Conservation (phyloP, 1,140 invertebrate species). For the Kradibia gibbosae region DNA sequence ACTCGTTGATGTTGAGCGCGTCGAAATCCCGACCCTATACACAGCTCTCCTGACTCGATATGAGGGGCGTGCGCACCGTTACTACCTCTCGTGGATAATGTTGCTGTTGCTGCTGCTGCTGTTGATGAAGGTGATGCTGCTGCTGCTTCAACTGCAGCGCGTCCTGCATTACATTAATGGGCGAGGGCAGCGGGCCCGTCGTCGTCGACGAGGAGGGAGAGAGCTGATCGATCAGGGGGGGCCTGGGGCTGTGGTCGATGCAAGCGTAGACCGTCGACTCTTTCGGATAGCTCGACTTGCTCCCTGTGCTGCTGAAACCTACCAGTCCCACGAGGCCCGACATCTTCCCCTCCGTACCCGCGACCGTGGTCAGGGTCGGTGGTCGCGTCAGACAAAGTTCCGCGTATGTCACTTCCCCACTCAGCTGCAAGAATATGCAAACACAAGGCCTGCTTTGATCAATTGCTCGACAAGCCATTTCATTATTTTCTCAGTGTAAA, state of each 20-base stretch:
- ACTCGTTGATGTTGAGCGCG: constrained; percentile 72
- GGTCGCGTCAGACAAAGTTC: constrained; percentile 77
- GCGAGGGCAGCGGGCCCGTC: constrained; percentile 58
- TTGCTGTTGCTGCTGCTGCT: constrained; percentile 44
- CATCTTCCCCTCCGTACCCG: constrained; percentile 71
- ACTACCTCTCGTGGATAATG: constrained; percentile 80
- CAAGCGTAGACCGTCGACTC: constrained; percentile 80
- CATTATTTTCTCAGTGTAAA: not conserved
- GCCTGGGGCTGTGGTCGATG: constrained; percentile 76
- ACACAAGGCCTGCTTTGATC: not conserved
- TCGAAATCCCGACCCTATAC: constrained; percentile 78
- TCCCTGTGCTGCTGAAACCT: constrained; percentile 60
- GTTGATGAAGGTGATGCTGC: no score
- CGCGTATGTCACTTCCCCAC: constrained; percentile 81
- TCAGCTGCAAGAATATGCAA: constrained; percentile 58
- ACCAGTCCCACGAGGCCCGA: constrained; percentile 59
- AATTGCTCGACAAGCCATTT: not conserved
- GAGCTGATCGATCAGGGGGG: constrained; percentile 61
- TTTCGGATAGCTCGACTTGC: constrained; percentile 62
- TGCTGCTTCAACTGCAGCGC: constrained; percentile 16
- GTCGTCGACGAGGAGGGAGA: constrained; percentile 56
- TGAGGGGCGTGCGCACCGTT: constrained; percentile 85
- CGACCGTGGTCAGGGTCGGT: constrained; percentile 71
- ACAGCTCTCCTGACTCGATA: constrained; percentile 88
- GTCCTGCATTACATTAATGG: constrained; percentile 33